Evolutionary conservation across 2,797 vertebrate genomes (phyloP).

Genomic region (Etheostoma perlongum): DNA sequence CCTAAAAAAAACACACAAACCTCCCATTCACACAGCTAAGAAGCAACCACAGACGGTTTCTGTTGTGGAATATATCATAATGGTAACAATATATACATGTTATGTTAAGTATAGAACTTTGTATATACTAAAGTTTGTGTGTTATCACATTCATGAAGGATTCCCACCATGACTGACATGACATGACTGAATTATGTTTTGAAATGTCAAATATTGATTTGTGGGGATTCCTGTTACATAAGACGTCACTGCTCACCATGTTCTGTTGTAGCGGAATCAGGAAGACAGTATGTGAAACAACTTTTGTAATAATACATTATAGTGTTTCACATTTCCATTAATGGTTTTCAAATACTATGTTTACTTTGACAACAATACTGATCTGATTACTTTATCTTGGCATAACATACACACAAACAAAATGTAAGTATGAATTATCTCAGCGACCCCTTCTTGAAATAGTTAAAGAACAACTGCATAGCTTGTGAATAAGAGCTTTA

Average conservation of each 20-base stretch:
- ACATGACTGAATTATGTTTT: neutral
- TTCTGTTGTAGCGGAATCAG: neutral
- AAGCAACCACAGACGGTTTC: neutral
- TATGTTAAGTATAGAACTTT: neutral
- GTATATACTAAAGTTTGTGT: neutral
- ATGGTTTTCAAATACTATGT: neutral
- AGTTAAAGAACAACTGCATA: neutral
- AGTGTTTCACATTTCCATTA: conserved; percentile 10
- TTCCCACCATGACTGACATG: conserved; percentile 9
- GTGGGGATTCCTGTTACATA: conserved; percentile 29
- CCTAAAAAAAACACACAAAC: neutral
- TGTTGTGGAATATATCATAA: neutral
- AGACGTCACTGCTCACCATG: neutral
- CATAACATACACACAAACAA: neutral
- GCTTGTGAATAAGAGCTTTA: neutral
- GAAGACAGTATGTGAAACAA: conserved; percentile 1
- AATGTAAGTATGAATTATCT: neutral
- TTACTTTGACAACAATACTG: neutral
- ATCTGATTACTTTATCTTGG: neutral
- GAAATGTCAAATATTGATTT: conserved; percentile 22
- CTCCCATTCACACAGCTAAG: neutral
- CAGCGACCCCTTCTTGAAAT: neutral
- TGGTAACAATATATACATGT: conserved; percentile 3
- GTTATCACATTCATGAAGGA: neutral
- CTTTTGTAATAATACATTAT: neutral